Conservation (phyloP, 2,797 vertebrate genomes). For the Garrulus glandarius region DNA sequence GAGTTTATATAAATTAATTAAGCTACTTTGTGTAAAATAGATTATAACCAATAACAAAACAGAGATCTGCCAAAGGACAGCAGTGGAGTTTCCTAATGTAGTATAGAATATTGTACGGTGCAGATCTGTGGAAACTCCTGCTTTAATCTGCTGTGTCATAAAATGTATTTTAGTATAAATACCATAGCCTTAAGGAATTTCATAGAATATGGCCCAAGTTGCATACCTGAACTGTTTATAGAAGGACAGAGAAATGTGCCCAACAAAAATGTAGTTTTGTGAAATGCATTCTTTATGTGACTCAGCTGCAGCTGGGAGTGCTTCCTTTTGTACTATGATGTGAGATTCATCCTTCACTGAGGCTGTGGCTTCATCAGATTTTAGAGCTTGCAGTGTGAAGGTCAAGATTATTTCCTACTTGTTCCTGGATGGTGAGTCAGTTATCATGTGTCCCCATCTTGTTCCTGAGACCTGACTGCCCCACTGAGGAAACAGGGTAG, state of each 20-base stretch:
- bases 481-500: neutral
- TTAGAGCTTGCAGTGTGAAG: neutral
- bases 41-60: neutral
- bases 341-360: neutral
- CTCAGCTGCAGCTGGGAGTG: neutral
- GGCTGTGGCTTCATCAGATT: neutral
- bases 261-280: rapidly evolving
- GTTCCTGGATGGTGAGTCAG: neutral
- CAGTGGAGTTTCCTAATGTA: neutral
- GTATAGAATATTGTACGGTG: neutral
- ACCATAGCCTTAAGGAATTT: neutral
- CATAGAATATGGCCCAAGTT: neutral
- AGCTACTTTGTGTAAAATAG: neutral
- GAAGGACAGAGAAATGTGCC: neutral
- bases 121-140: neutral
- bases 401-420: neutral
- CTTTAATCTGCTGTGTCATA: neutral
- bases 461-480: neutral
- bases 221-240: neutral
- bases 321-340: neutral
- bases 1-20: neutral
- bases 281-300: neutral
- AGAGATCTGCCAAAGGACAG: neutral
- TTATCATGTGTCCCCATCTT: neutral
- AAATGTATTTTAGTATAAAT: neutral